These are phyloP conservation scores for Austrolebias charrua DNA, from an alignment of 2,797 vertebrate species.

Conservation along the genomic window DNA sequence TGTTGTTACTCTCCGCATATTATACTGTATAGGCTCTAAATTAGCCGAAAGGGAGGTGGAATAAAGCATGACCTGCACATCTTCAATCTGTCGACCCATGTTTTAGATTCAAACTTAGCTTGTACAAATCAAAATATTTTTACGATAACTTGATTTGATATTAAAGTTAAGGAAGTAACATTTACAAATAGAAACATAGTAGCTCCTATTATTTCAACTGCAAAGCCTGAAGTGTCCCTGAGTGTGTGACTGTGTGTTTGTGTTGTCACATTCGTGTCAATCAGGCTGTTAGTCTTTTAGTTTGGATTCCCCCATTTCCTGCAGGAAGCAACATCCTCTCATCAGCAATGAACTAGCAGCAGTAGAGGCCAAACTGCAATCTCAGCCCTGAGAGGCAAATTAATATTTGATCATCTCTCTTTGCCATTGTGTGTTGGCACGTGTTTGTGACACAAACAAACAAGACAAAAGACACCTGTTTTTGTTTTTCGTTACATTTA, in stretches of 20 bases:
- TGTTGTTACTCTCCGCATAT: not conserved
- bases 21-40: not conserved
- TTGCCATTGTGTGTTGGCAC: constrained; percentile 24
- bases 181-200: not conserved
- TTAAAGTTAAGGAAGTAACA: not conserved
- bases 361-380: constrained; percentile 51
- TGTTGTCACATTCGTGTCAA: constrained; percentile 44
- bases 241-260: constrained; percentile 1
- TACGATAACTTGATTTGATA: not conserved
- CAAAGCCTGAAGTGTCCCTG: not conserved
- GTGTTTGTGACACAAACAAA: not conserved
- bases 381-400: constrained; percentile 57
- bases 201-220: not conserved
- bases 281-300: constrained; percentile 50
- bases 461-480: constrained; percentile 26
- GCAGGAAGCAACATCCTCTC: constrained; percentile 43
- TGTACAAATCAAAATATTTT: not conserved
- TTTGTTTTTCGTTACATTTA: constrained; percentile 39
- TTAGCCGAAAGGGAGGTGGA: too few species aligned
- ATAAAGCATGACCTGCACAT: too few species aligned
- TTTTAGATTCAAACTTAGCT: not conserved
- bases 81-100: not conserved
- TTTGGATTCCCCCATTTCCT: constrained; percentile 42
- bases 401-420: constrained; percentile 67
- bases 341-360: constrained; percentile 63